Evolutionary conservation across 2,888 invertebrate species (phyloP), one percentile per base, ranked within the genome.

Genomic region (Seira sanloemensis): DNA sequence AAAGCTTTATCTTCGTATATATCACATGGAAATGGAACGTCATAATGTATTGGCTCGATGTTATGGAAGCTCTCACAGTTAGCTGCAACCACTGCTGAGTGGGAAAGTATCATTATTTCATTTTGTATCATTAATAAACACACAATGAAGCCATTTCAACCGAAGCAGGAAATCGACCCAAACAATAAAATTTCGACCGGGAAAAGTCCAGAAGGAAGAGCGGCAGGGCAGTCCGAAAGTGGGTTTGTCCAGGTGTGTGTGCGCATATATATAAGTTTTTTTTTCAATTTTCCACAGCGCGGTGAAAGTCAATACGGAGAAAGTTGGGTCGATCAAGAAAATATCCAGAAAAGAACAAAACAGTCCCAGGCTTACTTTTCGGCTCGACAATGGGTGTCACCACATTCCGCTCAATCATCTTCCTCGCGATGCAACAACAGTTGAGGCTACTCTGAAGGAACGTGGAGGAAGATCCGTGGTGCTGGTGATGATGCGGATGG

Each of bases 11-110:
- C 85, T 73, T 79, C 84, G 66, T 84, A 87, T 65, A 85, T 84
- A 84, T 87, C 83, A 75, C 77, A 84, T 73, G 87, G 87, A 75
- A 84, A 87, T 54, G 83, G 80, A 65, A 77, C 71, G 66, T 87
- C 84, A 78, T 83, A 75, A 69, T 46, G 80, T 75, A 85, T 84
- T 74, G 87, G 78, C 79, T 84, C 58, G 76, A 87, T 76, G 78
- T 80, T 83, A 69, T 87, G 82, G 74, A 85, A 82, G 75, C 82
- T 78, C 78, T 85, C 81, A 75, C 85, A 85, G 66, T 85, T 82
- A 78, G 78, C 82, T 82, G 82, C 82, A 82, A 82, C 82, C 82
- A 82, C 82, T 76, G 82, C 77, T 75, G n/a, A n/a, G n/a, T n/a
- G n/a, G n/a, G n/a, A 37, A 37, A 37, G 5, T 12, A 37, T 37